Base-by-base conservation (phyloP, 2,888 invertebrate species). In the Idaea straminata region DNA sequence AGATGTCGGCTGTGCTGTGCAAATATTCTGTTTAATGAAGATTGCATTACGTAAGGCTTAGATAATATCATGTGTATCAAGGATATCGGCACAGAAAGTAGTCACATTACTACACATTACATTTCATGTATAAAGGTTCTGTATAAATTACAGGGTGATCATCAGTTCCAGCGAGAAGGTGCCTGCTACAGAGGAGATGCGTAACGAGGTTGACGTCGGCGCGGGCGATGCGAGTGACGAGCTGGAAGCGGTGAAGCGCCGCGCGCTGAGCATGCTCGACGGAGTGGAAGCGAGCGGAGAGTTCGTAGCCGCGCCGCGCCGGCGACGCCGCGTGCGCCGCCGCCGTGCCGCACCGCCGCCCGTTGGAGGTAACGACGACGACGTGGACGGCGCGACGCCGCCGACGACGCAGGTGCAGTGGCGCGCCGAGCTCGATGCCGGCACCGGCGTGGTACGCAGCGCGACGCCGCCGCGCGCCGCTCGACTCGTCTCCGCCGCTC, bases 401-500 rank as follows among this genome's bases (percentile, higher is more conserved):
- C 69, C 64, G 66, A 68, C 66, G 67, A 66, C 68, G 58, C 10
- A 64, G 61, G 4, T 62, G 35, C 6, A 65, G 63, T 25, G 59
- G 59, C 16, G 16, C 61, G 4, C 68, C 84, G 57, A 25, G 57
- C 62, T 5, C 60, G 59, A 35, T 81, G 63, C 87, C 82, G 69
- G 88, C 83, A 79, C 91, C 93, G 61, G 94, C 94, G 75, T 95
- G 95, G 95, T 94, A 94, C 71, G 94, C 96, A 96, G 87, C 93
- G 96, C 68, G 97, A 96, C 62, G 95, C 95, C 65, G 95, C 95
- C 60, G 96, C 96, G 72, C 96, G 95, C 90, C 94, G 85, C 93
- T 96, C 82, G 95, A 95, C 77, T 96, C 98, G 82, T 97, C 98
- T 64, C 98, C 98, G 98, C 96, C 98, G 77, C 95, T 98, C 64